Percentiles rank a stretch among this genome's conserved stretches.
phyloP scores from a whole-genome alignment of 2,797 vertebrate genomes.

The Sarcoramphus papa region DNA sequence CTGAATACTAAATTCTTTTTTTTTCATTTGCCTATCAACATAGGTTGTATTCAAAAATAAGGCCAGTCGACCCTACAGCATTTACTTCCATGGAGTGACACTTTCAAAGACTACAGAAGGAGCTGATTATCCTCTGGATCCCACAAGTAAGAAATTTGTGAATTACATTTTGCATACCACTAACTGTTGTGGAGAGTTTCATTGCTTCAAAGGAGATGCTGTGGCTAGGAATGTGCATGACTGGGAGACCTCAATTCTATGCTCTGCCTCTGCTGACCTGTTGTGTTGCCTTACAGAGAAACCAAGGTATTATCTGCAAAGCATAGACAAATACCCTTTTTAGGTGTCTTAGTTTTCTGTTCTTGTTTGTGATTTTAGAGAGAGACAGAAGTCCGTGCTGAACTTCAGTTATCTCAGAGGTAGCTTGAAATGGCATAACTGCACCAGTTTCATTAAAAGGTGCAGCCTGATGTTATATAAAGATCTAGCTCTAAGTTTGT shows the following conservation, averaged over 20 bases:
- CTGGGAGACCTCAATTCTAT: not conserved
- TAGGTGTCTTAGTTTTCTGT: not conserved
- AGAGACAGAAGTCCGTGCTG: not conserved
- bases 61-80: constrained; percentile 91
- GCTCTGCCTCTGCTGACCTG: not conserved
- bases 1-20: not conserved
- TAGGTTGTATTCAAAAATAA: constrained; percentile 95
- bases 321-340: not conserved
- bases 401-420: not conserved
- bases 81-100: constrained; percentile 94
- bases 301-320: not conserved
- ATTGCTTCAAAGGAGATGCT: not conserved
- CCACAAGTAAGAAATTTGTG: constrained; percentile 65
- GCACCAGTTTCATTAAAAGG: not conserved
- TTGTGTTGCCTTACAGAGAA: not conserved
- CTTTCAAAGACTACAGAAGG: constrained; percentile 85
- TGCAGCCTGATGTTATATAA: not conserved
- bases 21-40: not conserved
- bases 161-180: not conserved
- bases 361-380: not conserved
- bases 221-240: not conserved
- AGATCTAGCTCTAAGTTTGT: not conserved
- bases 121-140: constrained; percentile 80
- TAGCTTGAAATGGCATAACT: not conserved
- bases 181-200: not conserved